Evolutionary conservation across 2,797 vertebrate species (phyloP).

Genomic region (Melanotaenia maccullochi): DNA sequence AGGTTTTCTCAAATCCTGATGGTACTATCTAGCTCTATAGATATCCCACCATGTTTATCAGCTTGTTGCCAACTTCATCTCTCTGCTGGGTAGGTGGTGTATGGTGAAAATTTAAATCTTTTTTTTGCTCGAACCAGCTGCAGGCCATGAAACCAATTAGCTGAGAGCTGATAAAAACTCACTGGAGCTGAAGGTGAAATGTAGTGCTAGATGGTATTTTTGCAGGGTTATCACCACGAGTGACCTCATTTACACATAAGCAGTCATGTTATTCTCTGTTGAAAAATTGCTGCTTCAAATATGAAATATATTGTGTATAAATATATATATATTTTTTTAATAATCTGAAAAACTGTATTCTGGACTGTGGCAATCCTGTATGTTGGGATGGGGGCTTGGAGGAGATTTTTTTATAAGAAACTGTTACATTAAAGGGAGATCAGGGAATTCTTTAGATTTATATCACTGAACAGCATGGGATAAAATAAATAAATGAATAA

Average conservation of each 20-base stretch:
- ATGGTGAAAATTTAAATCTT: constrained; percentile 1
- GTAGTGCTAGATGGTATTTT: constrained; percentile 1
- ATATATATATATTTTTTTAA: neutral
- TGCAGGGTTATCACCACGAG: neutral
- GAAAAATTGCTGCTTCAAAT: neutral
- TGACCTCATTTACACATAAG: neutral
- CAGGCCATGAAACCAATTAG: constrained; percentile 13
- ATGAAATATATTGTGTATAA: neutral
- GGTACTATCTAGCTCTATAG: neutral
- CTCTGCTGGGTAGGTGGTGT: constrained; percentile 10
- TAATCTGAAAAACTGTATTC: neutral
- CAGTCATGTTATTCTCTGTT: neutral
- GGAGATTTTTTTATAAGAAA: neutral
- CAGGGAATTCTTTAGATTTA: neutral
- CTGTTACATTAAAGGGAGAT: neutral
- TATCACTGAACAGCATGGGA: neutral
- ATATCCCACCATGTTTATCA: neutral
- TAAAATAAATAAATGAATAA: neutral
- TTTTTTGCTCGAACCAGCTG: constrained; percentile 18
- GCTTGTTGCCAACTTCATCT: neutral
- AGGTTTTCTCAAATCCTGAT: neutral
- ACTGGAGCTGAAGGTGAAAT: neutral
- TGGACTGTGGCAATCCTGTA: neutral
- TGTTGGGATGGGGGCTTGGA: neutral
- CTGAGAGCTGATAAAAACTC: constrained; percentile 18